phyloP scores from a whole-genome alignment of 2,797 vertebrate species.

The Liasis olivaceus region DNA sequence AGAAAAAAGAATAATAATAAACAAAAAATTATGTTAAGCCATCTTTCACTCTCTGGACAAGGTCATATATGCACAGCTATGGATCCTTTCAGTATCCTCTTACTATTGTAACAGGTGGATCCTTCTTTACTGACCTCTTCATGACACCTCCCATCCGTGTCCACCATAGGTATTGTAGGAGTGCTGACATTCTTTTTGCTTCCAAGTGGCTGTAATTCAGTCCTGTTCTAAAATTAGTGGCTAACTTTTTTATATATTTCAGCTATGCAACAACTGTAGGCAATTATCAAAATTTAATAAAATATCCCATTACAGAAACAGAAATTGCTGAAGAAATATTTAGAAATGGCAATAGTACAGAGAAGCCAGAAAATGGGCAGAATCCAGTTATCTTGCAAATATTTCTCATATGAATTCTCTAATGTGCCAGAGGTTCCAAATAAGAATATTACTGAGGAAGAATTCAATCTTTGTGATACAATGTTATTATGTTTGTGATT shows the following conservation, averaged over 20 bases:
- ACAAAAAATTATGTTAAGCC: neutral
- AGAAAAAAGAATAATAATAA: no score
- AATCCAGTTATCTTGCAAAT: slow-evolving; percentile 33
- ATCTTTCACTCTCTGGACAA: neutral
- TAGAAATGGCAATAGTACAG: neutral
- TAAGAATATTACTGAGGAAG: accelerated
- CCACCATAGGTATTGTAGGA: neutral
- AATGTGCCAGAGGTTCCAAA: neutral
- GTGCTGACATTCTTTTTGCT: neutral
- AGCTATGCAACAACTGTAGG: slow-evolving; percentile 41
- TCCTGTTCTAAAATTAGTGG: neutral
- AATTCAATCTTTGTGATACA: neutral
- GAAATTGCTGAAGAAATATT: slow-evolving; percentile 39
- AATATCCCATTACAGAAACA: slow-evolving; percentile 28
- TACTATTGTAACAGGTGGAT: neutral
- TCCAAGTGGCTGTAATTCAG: neutral
- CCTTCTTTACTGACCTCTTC: neutral
- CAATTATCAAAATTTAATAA: slow-evolving; percentile 38
- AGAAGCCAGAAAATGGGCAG: neutral
- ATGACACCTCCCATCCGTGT: neutral
- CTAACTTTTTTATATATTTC: slow-evolving; percentile 35
- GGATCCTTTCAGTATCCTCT: neutral
- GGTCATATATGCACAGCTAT: neutral
- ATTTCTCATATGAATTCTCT: neutral
- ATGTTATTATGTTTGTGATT: neutral